Percentiles rank a stretch among this genome's conserved stretches.
Evolutionary conservation across 1,140 invertebrate genomes (phyloP).

Genomic region (Drosophila orena): DNA sequence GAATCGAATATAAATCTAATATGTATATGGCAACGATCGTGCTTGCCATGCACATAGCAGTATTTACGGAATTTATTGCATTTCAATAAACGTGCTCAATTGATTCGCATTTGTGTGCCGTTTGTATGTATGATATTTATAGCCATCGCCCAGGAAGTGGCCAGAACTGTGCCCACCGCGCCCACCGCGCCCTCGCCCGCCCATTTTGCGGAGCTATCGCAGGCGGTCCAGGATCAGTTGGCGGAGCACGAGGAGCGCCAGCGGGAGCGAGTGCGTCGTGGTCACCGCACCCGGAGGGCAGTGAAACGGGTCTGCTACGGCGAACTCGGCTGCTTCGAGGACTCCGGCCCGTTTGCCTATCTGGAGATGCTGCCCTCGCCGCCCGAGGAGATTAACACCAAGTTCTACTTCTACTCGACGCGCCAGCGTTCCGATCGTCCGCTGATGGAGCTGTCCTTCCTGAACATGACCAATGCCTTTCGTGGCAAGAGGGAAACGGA

Average conservation of each 20-base stretch:
- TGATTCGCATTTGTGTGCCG: constrained; percentile 4
- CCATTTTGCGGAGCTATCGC: constrained; percentile 62
- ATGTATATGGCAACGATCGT: constrained; percentile 9
- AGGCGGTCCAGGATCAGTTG: constrained; percentile 66
- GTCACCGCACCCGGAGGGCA: constrained; percentile 86
- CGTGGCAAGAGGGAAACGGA: constrained; percentile 57
- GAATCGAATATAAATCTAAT: constrained; percentile 16
- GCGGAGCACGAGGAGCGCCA: constrained; percentile 53
- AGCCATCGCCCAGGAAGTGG: constrained; percentile 49
- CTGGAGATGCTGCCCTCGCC: constrained; percentile 94
- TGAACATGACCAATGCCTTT: constrained; percentile 87
- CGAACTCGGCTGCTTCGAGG: constrained; percentile 96
- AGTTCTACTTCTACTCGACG: constrained; percentile 89
- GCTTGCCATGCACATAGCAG: constrained; percentile 22
- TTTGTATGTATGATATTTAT: constrained; percentile 3
- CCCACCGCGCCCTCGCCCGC: constrained; percentile 14
- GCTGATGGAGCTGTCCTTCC: constrained; percentile 88
- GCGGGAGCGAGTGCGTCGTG: constrained; percentile 32
- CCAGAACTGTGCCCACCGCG: constrained; percentile 1
- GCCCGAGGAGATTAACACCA: constrained; percentile 95
- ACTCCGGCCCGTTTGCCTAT: constrained; percentile 95
- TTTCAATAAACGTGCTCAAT: not conserved
- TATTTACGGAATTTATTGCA: constrained; percentile 2
- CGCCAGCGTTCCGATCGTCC: constrained; percentile 88
- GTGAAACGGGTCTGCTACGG: constrained; percentile 93